phyloP scores from a whole-genome alignment of 2,888 invertebrate genomes.

The Gortyna flavago region DNA sequence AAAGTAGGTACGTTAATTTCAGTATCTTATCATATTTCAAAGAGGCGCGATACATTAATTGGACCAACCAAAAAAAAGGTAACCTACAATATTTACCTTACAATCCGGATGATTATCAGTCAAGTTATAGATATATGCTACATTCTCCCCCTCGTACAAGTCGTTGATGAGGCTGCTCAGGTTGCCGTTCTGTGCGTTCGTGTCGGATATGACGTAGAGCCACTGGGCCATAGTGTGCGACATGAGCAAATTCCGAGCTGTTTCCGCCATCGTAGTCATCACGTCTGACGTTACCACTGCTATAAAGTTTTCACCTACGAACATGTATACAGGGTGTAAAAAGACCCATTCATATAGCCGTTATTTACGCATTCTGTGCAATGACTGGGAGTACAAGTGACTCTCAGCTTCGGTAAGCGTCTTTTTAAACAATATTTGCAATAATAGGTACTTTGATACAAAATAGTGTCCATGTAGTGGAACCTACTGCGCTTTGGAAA shows the following conservation, averaged over 20 bases:
- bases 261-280: slow-evolving; percentile 92
- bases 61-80: background rate
- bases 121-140: slow-evolving; percentile 94
- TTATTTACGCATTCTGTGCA: background rate
- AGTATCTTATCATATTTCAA: background rate
- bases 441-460: background rate
- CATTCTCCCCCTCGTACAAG: slow-evolving; percentile 94
- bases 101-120: slow-evolving; percentile 89
- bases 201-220: slow-evolving; percentile 94
- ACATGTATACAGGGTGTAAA: slow-evolving; percentile 15
- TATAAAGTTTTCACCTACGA: slow-evolving; percentile 89
- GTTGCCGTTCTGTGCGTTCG: slow-evolving; percentile 86
- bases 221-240: slow-evolving; percentile 94
- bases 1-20: background rate
- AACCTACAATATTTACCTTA: slow-evolving; percentile 81
- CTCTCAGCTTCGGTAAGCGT: background rate
- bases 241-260: slow-evolving; percentile 92
- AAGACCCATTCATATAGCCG: background rate
- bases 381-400: background rate
- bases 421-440: background rate
- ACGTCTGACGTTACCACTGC: slow-evolving; percentile 91
- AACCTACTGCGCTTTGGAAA: background rate
- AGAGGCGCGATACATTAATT: background rate
- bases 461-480: background rate
- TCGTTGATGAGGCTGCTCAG: slow-evolving; percentile 89